Conservation (phyloP, 2,797 vertebrate species). For the Argentina silus region DNA sequence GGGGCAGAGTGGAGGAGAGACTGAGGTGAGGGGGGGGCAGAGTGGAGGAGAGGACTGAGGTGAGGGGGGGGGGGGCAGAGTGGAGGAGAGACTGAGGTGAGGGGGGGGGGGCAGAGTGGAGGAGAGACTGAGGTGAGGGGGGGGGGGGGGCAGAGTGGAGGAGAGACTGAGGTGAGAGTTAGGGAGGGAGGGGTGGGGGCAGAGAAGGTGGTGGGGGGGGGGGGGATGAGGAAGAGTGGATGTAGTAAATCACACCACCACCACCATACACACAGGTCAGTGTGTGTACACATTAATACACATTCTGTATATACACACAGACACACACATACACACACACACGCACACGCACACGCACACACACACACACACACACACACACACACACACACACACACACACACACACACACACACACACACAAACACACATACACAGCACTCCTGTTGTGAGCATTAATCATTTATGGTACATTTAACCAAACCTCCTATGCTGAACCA, state of each 20-base stretch:
- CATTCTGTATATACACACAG: not conserved
- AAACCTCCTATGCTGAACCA: not conserved
- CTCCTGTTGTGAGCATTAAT: conserved; percentile 32
- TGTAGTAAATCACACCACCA: conserved; percentile 12
- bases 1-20: not conserved
- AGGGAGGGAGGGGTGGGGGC: not conserved
- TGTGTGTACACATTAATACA: not conserved
- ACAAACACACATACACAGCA: conserved; percentile 29
- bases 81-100: conserved; percentile 1
- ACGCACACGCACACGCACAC: not conserved
- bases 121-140: no score
- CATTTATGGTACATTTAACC: conserved; percentile 27
- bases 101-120: conserved; percentile 68
- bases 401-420: conserved; percentile 15
- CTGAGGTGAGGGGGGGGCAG: conserved; percentile 5
- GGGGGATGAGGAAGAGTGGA: conserved; percentile 3
- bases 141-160: conserved; percentile 74
- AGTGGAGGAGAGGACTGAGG: no score
- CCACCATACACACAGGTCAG: conserved; percentile 3
- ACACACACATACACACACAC: not conserved
- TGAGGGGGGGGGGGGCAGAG: conserved; percentile 1
- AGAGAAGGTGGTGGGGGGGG: not conserved
- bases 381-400: conserved; percentile 17
- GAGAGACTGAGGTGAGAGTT: conserved; percentile 28
- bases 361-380: not conserved